Evolutionary conservation across 2,888 invertebrate species (phyloP).

Genomic region (Caenorhabditis drosophilae): DNA sequence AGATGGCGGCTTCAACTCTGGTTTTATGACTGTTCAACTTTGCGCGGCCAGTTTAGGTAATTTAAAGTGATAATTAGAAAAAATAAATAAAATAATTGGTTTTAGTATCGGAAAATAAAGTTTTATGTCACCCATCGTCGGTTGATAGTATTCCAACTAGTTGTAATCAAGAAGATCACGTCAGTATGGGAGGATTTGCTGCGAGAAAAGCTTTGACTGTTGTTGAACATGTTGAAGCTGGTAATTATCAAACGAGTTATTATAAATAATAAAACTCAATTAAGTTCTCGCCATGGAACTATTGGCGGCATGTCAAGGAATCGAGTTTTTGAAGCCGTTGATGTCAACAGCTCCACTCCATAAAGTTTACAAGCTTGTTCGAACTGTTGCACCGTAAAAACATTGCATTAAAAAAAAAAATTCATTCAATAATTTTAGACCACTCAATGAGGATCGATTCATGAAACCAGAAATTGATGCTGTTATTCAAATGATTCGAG

Average conservation of each 20-base stretch:
- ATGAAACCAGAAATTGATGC: slow-evolving; percentile 77
- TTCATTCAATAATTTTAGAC: slow-evolving; percentile 69
- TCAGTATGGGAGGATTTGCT: slow-evolving; percentile 78
- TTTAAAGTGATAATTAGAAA: slow-evolving; percentile 3
- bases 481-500: slow-evolving; percentile 73
- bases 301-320: slow-evolving; percentile 77
- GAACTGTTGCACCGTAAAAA: slow-evolving; percentile 73
- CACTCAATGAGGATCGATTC: slow-evolving; percentile 76
- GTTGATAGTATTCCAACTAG: slow-evolving; percentile 77
- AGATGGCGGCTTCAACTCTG: slow-evolving; percentile 78
- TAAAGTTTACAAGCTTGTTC: slow-evolving; percentile 75
- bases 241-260: slow-evolving; percentile 50
- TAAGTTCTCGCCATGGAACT: slow-evolving; percentile 77
- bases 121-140: slow-evolving; percentile 77
- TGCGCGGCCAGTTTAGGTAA: slow-evolving; percentile 77
- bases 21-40: slow-evolving; percentile 78
- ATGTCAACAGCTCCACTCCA: slow-evolving; percentile 76
- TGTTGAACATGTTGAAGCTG: slow-evolving; percentile 73
- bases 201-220: slow-evolving; percentile 76
- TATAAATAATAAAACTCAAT: neutral
- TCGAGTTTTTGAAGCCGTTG: slow-evolving; percentile 77
- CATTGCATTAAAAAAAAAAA: neutral
- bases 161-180: slow-evolving; percentile 78
- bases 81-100: neutral
- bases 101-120: slow-evolving; percentile 78